phyloP scores from a whole-genome alignment of 1,140 invertebrate genomes.

The Gerris buenoi region DNA sequence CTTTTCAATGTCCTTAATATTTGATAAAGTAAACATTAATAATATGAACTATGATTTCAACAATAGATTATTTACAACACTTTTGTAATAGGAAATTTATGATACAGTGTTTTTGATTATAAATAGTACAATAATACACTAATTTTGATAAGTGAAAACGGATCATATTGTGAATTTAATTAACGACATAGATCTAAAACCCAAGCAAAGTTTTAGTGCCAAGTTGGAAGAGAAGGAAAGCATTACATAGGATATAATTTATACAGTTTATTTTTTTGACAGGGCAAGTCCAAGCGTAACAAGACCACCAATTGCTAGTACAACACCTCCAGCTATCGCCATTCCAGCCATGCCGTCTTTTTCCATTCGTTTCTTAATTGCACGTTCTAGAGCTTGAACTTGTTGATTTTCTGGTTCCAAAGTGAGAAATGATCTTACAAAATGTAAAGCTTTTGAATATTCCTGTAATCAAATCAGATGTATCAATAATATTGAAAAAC shows the following conservation, averaged over 20 bases:
- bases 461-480: too few species aligned
- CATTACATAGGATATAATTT: not conserved
- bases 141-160: too few species aligned
- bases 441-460: conserved; percentile 67
- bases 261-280: not conserved
- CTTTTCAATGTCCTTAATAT: too few species aligned
- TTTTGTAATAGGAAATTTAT: too few species aligned
- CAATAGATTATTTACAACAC: too few species aligned
- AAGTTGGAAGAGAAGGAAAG: not conserved
- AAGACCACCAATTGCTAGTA: conserved; percentile 49
- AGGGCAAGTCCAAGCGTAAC: conserved; percentile 9
- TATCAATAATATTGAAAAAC: too few species aligned
- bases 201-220: not conserved
- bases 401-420: conserved; percentile 86
- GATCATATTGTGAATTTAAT: too few species aligned
- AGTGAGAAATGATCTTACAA: conserved; percentile 62
- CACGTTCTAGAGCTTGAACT: conserved; percentile 58
- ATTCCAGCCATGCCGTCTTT: conserved; percentile 79
- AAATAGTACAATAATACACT: too few species aligned
- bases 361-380: conserved; percentile 76
- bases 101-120: too few species aligned
- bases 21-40: too few species aligned
- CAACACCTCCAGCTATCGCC: conserved; percentile 66
- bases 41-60: too few species aligned
- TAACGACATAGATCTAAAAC: too few species aligned